A percentile compares a stretch with the other conserved stretches of the same genome.
phyloP scores from a whole-genome alignment of 2,797 vertebrate genomes.

The Anguilla obscura region DNA sequence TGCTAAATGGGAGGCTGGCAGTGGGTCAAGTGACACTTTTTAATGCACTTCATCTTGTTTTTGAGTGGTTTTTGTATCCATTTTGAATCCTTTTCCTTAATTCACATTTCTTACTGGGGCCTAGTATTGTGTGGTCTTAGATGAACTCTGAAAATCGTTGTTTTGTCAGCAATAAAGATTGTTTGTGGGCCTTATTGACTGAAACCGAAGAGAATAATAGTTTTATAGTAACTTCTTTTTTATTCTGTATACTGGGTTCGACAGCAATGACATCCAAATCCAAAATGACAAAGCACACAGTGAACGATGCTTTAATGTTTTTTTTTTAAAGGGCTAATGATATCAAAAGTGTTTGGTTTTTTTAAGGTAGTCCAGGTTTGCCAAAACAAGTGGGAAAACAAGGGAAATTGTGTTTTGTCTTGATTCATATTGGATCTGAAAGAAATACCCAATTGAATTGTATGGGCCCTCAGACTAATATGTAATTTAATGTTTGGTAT shows the following conservation, averaged over 20 bases:
- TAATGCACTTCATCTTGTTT: slow-evolving; percentile 36
- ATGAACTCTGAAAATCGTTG: slow-evolving; percentile 23
- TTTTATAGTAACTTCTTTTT: background rate
- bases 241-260: background rate
- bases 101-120: slow-evolving; percentile 15
- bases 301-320: background rate
- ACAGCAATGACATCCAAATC: slow-evolving; percentile 10
- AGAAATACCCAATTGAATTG: slow-evolving; percentile 24
- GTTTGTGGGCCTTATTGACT: background rate
- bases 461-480: background rate
- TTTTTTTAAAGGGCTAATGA: background rate
- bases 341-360: background rate
- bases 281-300: background rate
- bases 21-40: slow-evolving; percentile 33
- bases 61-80: slow-evolving; percentile 7
- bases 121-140: slow-evolving; percentile 34
- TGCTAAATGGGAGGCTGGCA: slow-evolving; percentile 32
- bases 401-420: background rate
- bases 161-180: slow-evolving; percentile 17
- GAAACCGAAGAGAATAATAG: background rate
- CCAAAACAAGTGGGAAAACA: background rate
- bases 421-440: slow-evolving; percentile 72
- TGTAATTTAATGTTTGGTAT: slow-evolving; percentile 12
- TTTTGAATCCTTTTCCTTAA: slow-evolving; percentile 23
- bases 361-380: slow-evolving; percentile 10